Evolutionary conservation across 2,888 invertebrate species (phyloP).

Genomic region (Metacarcinus magister): DNA sequence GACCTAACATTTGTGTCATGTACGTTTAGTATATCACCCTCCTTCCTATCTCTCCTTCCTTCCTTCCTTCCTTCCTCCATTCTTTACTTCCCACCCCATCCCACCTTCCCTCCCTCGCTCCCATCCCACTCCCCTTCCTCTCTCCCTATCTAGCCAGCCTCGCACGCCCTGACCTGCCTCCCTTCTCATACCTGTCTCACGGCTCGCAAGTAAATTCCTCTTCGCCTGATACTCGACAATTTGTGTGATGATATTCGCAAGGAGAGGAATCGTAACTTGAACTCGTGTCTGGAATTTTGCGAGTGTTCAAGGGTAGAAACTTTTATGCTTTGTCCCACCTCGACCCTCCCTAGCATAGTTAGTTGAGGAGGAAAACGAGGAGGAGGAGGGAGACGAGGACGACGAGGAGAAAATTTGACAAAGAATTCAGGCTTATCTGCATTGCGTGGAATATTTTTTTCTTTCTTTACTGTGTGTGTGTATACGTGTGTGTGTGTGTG

Average conservation of each 20-base stretch:
- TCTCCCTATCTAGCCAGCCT: background rate
- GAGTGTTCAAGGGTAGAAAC: constrained; percentile 35
- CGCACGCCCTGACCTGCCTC: constrained; percentile 2
- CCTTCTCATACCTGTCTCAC: constrained; percentile 53
- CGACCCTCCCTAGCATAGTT: background rate
- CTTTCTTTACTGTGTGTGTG: background rate
- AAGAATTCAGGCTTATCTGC: constrained; percentile 62
- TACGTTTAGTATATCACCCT: background rate
- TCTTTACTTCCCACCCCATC: background rate
- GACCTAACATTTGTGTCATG: background rate
- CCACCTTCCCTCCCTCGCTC: background rate
- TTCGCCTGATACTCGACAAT: constrained; percentile 58
- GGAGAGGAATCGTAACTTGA: constrained; percentile 63
- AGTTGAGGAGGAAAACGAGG: background rate
- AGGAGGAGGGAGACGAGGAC: no score
- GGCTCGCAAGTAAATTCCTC: constrained; percentile 58
- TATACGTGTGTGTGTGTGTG: constrained; percentile 35
- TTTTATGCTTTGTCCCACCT: constrained; percentile 53
- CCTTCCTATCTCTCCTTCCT: background rate
- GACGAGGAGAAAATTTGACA: constrained; percentile 6
- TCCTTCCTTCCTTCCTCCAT: background rate
- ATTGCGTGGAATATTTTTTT: background rate
- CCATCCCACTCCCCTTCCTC: background rate
- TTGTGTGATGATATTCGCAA: constrained; percentile 66
- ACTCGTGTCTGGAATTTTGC: constrained; percentile 57